Conservation (phyloP, 2,888 invertebrate genomes). For the Diloba caeruleocephala region DNA sequence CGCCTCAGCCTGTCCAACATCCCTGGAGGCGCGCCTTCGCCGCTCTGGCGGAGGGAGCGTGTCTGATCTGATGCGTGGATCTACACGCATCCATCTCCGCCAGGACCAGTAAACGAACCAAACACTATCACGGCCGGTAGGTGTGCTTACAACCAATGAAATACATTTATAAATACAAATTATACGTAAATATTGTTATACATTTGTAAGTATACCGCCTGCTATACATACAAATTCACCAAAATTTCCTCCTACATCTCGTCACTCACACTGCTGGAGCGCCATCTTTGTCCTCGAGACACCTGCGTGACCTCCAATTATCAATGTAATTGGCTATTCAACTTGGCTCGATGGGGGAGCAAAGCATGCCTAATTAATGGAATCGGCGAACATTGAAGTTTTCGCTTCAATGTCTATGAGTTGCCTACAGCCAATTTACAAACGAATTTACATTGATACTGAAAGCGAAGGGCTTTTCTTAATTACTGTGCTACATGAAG, state of each 20-base stretch:
- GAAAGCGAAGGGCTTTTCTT: conserved; percentile 48
- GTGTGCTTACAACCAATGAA: too few species aligned
- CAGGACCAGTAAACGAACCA: too few species aligned
- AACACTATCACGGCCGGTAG: too few species aligned
- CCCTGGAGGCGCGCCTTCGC: too few species aligned
- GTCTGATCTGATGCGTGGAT: too few species aligned
- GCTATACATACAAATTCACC: neutral
- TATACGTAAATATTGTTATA: too few species aligned
- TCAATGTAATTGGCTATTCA: conserved; percentile 88
- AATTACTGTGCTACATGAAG: conserved; percentile 30
- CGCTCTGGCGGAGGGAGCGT: too few species aligned
- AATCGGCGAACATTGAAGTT: conserved; percentile 87
- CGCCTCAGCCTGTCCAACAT: too few species aligned
- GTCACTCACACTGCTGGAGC: conserved; percentile 45
- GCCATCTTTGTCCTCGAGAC: conserved; percentile 76
- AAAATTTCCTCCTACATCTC: neutral
- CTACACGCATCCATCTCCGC: too few species aligned
- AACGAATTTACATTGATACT: conserved; percentile 69
- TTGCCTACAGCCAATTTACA: conserved; percentile 62
- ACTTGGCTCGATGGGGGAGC: conserved; percentile 80
- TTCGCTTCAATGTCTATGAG: conserved; percentile 75
- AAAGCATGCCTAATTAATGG: conserved; percentile 84
- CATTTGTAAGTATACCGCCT: too few species aligned
- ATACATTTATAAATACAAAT: too few species aligned
- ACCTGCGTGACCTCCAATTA: conserved; percentile 87